Evolutionary conservation across 2,888 invertebrate genomes (phyloP), one percentile per base, ranked within the genome.

Genomic region (Pyrocoelia pectoralis): DNA sequence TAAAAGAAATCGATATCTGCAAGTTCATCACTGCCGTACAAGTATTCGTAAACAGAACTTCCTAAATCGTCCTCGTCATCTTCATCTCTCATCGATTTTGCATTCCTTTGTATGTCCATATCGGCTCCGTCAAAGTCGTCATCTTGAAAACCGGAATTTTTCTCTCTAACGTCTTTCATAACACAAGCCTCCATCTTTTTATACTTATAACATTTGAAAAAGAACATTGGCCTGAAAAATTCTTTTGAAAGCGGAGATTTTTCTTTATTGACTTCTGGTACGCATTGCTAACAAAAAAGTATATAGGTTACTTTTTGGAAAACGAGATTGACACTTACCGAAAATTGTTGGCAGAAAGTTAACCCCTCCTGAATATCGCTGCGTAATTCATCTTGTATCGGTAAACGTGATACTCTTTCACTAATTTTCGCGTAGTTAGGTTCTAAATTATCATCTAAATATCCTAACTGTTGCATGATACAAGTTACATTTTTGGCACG

Each of bases 171-270:
- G 72, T 89, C 89, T 73, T 89, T 89, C 88, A 89, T 88, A 67
- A 89, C 87, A 76, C 89, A 89, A 0, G 89, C 88, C 76, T 89
- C 89, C 54, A 89, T 74, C 74, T 89, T 89, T 81, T 89, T 89
- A 80, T 89, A 89, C 85, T 89, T 89, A 78, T 89, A 89, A 71
- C 89, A 89, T 62, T 88, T 85, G 84, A 89, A 89, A 84, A 89
- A 89, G 83, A 89, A 88, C 86, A 89, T 89, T 0, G 89, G 88
- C 61, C 86, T 84, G 66, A 88, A 85, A 46, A 89, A 83, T 73
- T 89, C 89, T 50, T 86, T 84, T 0, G 88, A 88, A 0, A 89
- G 82, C 0, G 87, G 87, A 0, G 87, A 84, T 66, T 85, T 85
- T 61, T 88, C 87, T 55, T 86, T 85, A 67, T 88, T 86, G 19